Base-by-base conservation (phyloP, 2,797 vertebrate species). In the Hapalemur alaotrensis region DNA sequence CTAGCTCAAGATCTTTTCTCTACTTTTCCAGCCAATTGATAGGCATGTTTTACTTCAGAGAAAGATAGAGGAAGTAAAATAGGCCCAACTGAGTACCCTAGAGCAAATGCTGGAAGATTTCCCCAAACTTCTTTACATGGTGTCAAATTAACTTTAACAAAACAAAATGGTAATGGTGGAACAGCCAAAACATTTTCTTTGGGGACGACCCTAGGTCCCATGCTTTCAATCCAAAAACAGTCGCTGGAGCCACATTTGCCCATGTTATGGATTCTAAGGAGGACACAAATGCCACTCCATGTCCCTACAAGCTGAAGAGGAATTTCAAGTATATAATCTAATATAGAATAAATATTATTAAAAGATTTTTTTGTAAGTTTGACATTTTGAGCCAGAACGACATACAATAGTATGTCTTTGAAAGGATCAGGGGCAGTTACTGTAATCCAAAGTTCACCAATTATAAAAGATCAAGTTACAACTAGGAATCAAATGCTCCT, bases 381-480 rank as follows among this genome's bases (percentile, higher is more conserved):
- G 43, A 70, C 23, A 90, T 80, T 89, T 69, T 11, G 75, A 73
- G 5, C 12, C 61, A 95, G 32, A 57, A 67, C 81, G 22, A 35
- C 59, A 81, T 28, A 15, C 30, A 96, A 38, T 65, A 85, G 75
- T 67, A 32, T 52, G 22, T 67, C 67, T 92, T 82, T 69, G 35
- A 94, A 92, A 93, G 22, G 73, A 75, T 46, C 30, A 86, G 52
- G 7, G 89, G 28, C 18, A 92, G 91, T 82, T 76, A 91, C 12
- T 52, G 28, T 57, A 83, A 90, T 91, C 38, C 57, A 93, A 72
- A 96, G 41, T 46, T 95, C 83, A 82, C 57, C 72, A 91, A 93
- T 63, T 86, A 65, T 32, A 81, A 95, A 92, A 35, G 87, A 95
- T 96, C 41, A 92, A 87, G 48, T 73, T 92, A 84, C 22, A 52